Evolutionary conservation across 2,888 invertebrate genomes (phyloP).

Genomic region (Agapostemon virescens): DNA sequence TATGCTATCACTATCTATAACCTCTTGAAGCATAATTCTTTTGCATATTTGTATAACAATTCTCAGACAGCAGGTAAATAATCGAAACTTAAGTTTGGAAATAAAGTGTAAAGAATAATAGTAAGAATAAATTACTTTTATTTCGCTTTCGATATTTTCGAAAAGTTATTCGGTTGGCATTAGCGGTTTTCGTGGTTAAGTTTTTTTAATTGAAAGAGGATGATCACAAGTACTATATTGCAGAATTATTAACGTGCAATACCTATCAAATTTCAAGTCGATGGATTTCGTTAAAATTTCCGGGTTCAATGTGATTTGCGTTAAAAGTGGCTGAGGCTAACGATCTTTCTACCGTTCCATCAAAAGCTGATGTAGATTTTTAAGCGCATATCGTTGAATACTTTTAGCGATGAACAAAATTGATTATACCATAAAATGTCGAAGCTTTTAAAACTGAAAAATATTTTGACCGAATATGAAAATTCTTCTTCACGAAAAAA

Average conservation of each 20-base stretch:
- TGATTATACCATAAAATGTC: background rate
- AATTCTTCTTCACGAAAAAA: background rate
- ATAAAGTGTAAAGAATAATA: background rate
- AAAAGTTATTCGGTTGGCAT: background rate
- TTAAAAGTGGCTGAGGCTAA: background rate
- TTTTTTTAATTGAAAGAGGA: background rate
- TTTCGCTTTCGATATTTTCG: background rate
- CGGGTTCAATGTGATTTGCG: background rate
- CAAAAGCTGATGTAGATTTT: background rate
- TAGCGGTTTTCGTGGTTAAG: background rate
- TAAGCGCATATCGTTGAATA: background rate
- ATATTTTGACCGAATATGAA: background rate
- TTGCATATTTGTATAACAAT: too few species aligned
- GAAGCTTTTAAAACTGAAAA: background rate
- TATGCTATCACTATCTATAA: too few species aligned
- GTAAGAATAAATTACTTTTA: background rate
- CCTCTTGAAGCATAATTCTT: background rate
- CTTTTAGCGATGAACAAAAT: background rate
- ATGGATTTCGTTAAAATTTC: conserved; percentile 2
- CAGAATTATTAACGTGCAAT: background rate
- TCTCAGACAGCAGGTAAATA: background rate
- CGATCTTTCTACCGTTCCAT: background rate
- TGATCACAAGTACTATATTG: background rate
- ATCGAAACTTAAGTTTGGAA: background rate
- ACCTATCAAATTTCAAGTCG: background rate